These are phyloP conservation scores for Rhinopithecus roxellana DNA, from an alignment of 2,113 vertebrate genomes.

Conservation along the genomic window DNA sequence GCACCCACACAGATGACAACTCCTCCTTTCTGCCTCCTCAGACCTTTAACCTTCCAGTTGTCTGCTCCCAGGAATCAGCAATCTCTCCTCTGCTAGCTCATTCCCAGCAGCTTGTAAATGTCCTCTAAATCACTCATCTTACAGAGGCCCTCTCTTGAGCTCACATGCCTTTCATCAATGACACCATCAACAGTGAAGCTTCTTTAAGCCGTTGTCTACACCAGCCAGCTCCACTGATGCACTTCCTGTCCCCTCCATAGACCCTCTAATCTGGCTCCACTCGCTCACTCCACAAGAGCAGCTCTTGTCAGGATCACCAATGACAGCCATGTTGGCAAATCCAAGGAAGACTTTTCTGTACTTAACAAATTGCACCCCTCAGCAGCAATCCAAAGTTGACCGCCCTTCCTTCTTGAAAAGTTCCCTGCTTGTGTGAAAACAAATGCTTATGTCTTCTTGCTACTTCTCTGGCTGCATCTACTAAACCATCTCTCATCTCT, in stretches of 20 bases:
- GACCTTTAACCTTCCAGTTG: background rate
- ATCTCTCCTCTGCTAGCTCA: background rate
- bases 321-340: background rate
- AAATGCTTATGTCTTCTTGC: background rate
- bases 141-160: background rate
- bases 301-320: background rate
- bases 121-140: background rate
- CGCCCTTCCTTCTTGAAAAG: background rate
- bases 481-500: background rate
- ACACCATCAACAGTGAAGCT: background rate
- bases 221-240: background rate
- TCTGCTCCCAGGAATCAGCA: background rate
- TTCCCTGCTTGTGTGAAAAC: background rate
- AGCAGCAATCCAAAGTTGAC: background rate
- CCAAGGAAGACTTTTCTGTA: background rate
- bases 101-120: background rate
- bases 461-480: background rate
- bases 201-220: background rate
- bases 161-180: background rate
- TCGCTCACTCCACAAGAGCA: rapidly evolving
- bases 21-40: background rate
- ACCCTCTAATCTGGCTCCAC: background rate
- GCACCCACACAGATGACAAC: background rate
- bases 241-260: background rate
- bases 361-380: background rate